Evolutionary conservation across 2,113 vertebrate species (phyloP), one percentile per base, ranked within the genome.

Genomic region (Barbus barbus): DNA sequence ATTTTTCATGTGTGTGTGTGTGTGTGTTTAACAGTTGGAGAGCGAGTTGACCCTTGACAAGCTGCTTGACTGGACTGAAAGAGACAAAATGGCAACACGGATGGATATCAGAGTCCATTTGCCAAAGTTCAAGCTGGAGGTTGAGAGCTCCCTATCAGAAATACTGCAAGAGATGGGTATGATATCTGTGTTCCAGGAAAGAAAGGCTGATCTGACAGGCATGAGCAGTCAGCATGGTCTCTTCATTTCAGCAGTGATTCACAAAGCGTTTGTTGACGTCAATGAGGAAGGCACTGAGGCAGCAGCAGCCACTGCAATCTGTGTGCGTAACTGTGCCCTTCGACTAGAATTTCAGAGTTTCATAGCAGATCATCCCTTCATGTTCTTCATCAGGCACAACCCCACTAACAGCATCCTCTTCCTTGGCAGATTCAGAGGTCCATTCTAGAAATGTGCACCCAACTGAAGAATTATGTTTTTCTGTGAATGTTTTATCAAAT

Each of bases 231-330:
- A 56, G 0, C 0, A 1, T n/a, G 20, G 53, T 0, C 53, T 56
- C 53, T 22, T 22, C 51, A n/a, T 56, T 56, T 56, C 53, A 56
- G 53, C 53, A 9, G 53, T 56, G 53, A 8, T 22, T 1, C 53
- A 56, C 20, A 56, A 56, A 9, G 20, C 53, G 3, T 56, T 56
- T 56, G 9, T 56, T 56, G 53, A 99, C 71, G 96, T 99, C 86
- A 98, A 97, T 0, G 97, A 99, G 90, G 97, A 97, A 84, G 98
- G 97, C 20, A 98, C 96, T 0, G 96, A 98, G 90, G 98, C 98
- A 0, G 96, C 97, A 0, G 97, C 96, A 0, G 96, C 96, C 83
- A 91, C 81, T 97, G 53, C n/a, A n/a, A n/a, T n/a, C n/a, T n/a
- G n/a, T n/a, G n/a, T n/a, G n/a, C n/a, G n/a, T n/a, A n/a, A n/a